Evolutionary conservation across 2,797 vertebrate genomes (phyloP).

Genomic region (Molothrus aeneus): DNA sequence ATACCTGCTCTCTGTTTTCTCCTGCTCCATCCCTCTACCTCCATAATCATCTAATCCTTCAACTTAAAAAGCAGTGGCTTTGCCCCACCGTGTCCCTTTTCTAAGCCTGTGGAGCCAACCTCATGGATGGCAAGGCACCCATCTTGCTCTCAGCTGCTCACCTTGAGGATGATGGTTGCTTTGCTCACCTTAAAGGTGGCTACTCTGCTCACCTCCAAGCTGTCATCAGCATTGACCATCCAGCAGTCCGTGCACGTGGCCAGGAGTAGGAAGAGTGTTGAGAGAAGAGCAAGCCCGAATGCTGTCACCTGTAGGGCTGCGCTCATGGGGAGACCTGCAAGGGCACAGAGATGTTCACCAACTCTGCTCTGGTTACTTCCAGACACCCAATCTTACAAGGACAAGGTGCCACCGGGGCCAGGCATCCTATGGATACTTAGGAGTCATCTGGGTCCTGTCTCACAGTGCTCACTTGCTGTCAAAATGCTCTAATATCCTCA

Average conservation of each 20-base stretch:
- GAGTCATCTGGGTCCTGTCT: neutral
- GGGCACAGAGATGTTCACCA: neutral
- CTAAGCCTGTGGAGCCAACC: neutral
- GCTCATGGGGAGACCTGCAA: slow-evolving; percentile 61
- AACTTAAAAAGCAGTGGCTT: neutral
- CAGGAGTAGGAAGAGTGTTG: slow-evolving; percentile 71
- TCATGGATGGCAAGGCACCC: neutral
- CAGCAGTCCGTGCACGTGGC: slow-evolving; percentile 80
- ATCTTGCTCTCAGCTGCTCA: neutral
- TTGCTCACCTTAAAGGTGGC: neutral
- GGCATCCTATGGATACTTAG: neutral
- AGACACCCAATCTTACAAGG: neutral
- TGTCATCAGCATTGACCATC: slow-evolving; percentile 80
- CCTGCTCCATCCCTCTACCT: neutral
- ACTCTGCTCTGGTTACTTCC: neutral
- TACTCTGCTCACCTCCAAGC: slow-evolving; percentile 71
- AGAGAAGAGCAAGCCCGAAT: slow-evolving; percentile 61
- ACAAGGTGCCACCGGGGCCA: neutral
- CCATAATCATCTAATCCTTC: neutral
- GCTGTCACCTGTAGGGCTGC: slow-evolving; percentile 55
- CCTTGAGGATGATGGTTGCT: neutral
- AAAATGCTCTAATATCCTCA: neutral
- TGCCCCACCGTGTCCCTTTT: neutral
- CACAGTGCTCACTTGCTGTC: neutral
- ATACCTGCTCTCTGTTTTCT: neutral